Evolutionary conservation across 2,888 invertebrate species (phyloP).

Genomic region (Eulithis prunata): DNA sequence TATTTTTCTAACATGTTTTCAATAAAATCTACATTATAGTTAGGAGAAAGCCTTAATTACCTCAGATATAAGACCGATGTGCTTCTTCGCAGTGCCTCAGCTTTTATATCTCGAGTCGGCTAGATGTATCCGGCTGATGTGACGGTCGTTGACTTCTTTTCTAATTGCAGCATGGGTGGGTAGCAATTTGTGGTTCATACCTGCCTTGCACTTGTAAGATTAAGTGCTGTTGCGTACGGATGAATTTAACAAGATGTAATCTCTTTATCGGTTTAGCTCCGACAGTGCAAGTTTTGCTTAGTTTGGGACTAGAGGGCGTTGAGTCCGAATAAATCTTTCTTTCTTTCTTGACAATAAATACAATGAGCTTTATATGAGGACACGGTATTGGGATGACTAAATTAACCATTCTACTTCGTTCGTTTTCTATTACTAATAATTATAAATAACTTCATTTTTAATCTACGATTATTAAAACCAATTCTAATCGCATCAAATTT

Average conservation of each 20-base stretch:
- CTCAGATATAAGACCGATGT: neutral
- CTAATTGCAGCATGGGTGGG: conserved; percentile 50
- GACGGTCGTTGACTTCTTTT: conserved; percentile 68
- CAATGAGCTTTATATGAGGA: no score
- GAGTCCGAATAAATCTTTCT: no score
- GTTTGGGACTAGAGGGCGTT: no score
- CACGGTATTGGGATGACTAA: no score
- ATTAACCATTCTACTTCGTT: no score
- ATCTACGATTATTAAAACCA: no score
- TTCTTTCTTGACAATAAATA: no score
- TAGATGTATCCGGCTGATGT: conserved; percentile 72
- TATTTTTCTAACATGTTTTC: no score
- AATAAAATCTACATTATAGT: no score
- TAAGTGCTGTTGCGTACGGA: conserved; percentile 24
- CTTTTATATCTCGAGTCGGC: conserved; percentile 37
- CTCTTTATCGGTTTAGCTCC: neutral
- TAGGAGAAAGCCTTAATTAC: neutral
- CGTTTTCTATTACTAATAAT: no score
- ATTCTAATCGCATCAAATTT: neutral
- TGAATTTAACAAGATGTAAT: conserved; percentile 18
- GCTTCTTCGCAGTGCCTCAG: conserved; percentile 27
- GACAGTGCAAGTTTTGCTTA: no score
- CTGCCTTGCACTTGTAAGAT: conserved; percentile 30
- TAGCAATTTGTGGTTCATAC: conserved; percentile 26
- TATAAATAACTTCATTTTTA: no score